Base-by-base conservation (phyloP, 2,888 invertebrate species). In the Archaeoteleia sp. region DNA sequence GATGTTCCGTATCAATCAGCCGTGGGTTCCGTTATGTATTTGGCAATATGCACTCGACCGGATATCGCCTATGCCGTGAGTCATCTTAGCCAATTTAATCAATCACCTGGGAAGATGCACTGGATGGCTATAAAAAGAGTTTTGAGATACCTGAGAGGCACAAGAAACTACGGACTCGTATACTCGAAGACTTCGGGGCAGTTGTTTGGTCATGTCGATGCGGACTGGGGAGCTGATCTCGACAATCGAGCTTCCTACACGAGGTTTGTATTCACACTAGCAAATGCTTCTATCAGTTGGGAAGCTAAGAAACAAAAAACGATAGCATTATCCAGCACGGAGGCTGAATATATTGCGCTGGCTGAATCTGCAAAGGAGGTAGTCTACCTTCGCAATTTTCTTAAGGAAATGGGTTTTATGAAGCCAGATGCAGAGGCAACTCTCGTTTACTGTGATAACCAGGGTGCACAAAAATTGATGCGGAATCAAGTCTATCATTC, bases 91-190 rank as follows among this genome's bases (percentile, higher is more conserved):
- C 60, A 61, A 34, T 60, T 65, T 10, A 40, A 43, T 1, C 10
- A 23, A 6, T 49, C 65, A 13, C 70, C 58, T 43, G 46, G 65
- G 6, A 30, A 45, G 12, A 29, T 14, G 0, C 74, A 75, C 40
- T 77, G 72, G 72, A 58, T 32, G 5, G 71, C 72, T 5, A 73
- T 71, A 1, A 75, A 27, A 9, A 27, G 27, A 27, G 27, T 27
- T 6, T 1, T 27, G 27, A 6, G 27, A 6, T 27, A 27, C 9
- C 6, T 27, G 9, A 1, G 9, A 6, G 27, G 27, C 1, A 27
- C 27, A 9, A 27, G 27, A 6, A 27, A 27, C 1, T 27, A 27
- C 4, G n/a, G n/a, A n/a, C n/a, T n/a, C n/a, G n/a, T n/a, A n/a
- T n/a, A n/a, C n/a, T n/a, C n/a, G n/a, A n/a, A n/a, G n/a, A n/a